Evolutionary conservation across 1,140 invertebrate species (phyloP), one percentile per base, ranked within the genome.

Genomic region (Drosophila mojavensis): DNA sequence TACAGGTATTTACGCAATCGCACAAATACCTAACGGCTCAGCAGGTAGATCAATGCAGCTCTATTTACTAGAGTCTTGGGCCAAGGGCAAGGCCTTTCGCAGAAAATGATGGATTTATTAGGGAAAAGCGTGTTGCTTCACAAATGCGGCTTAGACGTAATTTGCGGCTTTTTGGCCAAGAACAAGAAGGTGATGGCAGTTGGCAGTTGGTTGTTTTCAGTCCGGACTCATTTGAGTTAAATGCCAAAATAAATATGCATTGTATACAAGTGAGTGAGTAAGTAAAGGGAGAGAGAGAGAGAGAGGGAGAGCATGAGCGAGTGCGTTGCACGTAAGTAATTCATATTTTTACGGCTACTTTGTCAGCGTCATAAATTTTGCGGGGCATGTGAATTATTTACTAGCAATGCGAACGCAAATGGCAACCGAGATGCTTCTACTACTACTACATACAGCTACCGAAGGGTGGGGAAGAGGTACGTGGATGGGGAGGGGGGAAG

Each of bases 301-400:
- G 58, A 28, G 47, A 2, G 28, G 4, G 9, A 39, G 58, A 39
- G 47, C 0, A 13, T 7, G 30, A 13, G 33, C 63, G 62, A 62
- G 70, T 75, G 41, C 33, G 53, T 76, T 53, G 71, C 72, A 75
- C 60, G 51, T 81, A 80, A 78, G 72, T 80, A 79, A 79, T 80
- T 74, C 68, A 80, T 80, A 89, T 88, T 88, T 88, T 88, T 88
- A 88, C 86, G 84, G 83, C 79, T 86, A 88, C 83, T 88, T 88
- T 88, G 83, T 88, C 83, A 88, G 84, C 83, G 80, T 88, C 83
- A 89, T 88, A 88, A 88, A 88, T 88, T 88, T 61, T 78, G 64
- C 59, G 59, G 41, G 77, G 84, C 78, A 89, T 88, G 83, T 88
- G 83, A 88, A 88, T 88, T 88, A 88, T 88, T 88, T 89, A 88